Conservation (phyloP, 2,888 invertebrate species). For the Flabesymbios commensalis region DNA sequence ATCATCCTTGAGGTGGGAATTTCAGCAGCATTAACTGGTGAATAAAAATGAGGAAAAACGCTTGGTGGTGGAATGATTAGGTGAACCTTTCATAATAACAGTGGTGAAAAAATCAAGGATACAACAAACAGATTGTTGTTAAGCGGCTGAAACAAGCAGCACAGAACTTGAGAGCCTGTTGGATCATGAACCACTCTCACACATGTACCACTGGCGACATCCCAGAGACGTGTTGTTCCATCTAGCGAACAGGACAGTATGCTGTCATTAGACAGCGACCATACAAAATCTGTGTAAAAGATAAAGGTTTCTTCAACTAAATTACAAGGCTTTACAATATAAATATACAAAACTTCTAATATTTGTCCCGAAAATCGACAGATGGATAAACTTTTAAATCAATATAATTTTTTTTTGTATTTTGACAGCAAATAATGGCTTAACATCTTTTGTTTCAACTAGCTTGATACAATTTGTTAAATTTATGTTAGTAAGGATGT, state of each 20-base stretch:
- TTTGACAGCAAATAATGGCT: too few species aligned
- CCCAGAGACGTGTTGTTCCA: slow-evolving; percentile 77
- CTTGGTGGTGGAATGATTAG: too few species aligned
- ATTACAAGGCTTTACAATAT: too few species aligned
- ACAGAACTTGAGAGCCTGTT: slow-evolving; percentile 52
- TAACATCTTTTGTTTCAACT: too few species aligned
- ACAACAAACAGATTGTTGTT: slow-evolving; percentile 86
- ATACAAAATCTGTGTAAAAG: slow-evolving; percentile 71
- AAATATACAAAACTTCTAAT: not conserved
- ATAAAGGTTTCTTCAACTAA: not conserved
- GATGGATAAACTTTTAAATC: slow-evolving; percentile 24
- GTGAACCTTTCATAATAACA: too few species aligned
- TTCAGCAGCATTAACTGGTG: too few species aligned
- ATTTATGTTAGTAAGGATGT: too few species aligned
- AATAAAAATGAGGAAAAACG: too few species aligned
- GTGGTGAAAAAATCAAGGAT: too few species aligned
- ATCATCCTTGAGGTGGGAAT: too few species aligned
- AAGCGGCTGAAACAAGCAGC: slow-evolving; percentile 78
- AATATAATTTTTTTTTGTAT: slow-evolving; percentile 4
- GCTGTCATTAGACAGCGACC: slow-evolving; percentile 84
- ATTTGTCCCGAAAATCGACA: not conserved
- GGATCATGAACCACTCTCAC: slow-evolving; percentile 54
- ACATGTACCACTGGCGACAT: slow-evolving; percentile 61
- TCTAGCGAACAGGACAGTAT: slow-evolving; percentile 79
- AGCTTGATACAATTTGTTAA: too few species aligned